Base-by-base conservation (phyloP, 2,888 invertebrate genomes). In the Cerastis leucographa region DNA sequence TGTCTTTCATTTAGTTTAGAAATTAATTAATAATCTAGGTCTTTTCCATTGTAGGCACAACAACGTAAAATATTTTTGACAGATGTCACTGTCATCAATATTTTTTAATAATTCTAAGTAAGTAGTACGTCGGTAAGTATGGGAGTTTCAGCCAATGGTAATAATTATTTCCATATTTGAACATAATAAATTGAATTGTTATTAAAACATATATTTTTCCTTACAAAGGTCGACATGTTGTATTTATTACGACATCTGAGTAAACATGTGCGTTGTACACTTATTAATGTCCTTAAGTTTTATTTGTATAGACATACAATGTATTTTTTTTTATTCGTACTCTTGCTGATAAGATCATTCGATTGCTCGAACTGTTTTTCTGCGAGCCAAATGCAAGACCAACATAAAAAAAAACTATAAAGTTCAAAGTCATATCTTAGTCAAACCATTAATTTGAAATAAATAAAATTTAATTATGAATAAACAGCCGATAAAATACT, bases 221-320 rank as follows among this genome's bases (percentile, higher is more conserved):
- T 81, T 35, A n/a, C 35, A 66, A 40, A 77, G 82, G 77, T 81
- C 69, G 61, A 56, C 77, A 40, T 69, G 76, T 56, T 71, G 40
- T 68, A 62, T 71, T 74, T 67, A 80, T 81, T 46, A 42, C 68
- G 6, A 62, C 81, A 81, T 44, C 81, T 81, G 81, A 66, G 49
- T 73, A 77, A 81, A 81, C 72, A 77, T 64, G 59, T 66, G 54
- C 42, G 2, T 49, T 69, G 54, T 62, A 61, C 67, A 42, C 44
- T 64, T 62, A 64, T 51, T 51, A 62, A 68, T 76, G 64, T 59
- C 40, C 68, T 42, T 44, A 66, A 40, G 35, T 78, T 25, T 65
- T 65, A 42, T 14, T 46, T 17, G 42, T 0, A 25, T 22, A 61
- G 46, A 25, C 4, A 46, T 11, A 14, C n/a, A 29, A n/a, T 35